Percentiles rank a stretch among this genome's conserved stretches.
Evolutionary conservation across 2,888 invertebrate genomes (phyloP).

Genomic region (Syrphus vitripennis): DNA sequence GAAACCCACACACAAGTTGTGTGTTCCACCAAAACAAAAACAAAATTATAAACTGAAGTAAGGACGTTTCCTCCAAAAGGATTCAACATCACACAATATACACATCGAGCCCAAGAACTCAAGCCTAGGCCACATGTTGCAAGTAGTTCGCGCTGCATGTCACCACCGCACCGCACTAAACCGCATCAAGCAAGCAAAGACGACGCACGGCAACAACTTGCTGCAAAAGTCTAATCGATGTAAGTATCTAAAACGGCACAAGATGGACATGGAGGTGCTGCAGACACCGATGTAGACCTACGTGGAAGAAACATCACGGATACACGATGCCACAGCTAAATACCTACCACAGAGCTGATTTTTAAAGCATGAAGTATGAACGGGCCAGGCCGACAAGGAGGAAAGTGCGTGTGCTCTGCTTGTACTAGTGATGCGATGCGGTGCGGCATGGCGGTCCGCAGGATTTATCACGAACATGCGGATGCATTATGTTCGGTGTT

Average conservation of each 20-base stretch:
- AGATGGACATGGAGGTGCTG: slow-evolving; percentile 68
- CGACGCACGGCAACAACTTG: slow-evolving; percentile 47
- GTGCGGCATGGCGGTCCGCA: slow-evolving; percentile 34
- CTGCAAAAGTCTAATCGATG: slow-evolving; percentile 60
- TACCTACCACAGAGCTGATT: slow-evolving; percentile 57
- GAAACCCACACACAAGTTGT: slow-evolving; percentile 64
- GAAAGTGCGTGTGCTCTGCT: slow-evolving; percentile 36
- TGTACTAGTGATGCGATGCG: slow-evolving; percentile 35
- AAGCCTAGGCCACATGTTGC: slow-evolving; percentile 50
- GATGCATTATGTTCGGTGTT: slow-evolving; percentile 68
- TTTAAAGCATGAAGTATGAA: background rate
- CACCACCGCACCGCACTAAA: background rate
- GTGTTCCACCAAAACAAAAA: slow-evolving; percentile 6
- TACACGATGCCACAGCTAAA: slow-evolving; percentile 45
- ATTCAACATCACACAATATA: background rate
- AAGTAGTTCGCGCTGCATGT: background rate
- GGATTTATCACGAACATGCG: slow-evolving; percentile 70
- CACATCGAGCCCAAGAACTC: background rate
- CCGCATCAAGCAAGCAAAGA: background rate
- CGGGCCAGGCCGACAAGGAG: background rate
- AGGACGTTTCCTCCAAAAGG: slow-evolving; percentile 38
- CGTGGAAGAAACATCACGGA: slow-evolving; percentile 61
- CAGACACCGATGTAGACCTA: slow-evolving; percentile 66
- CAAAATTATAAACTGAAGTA: background rate
- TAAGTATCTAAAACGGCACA: slow-evolving; percentile 65